Evolutionary conservation across 2,797 vertebrate species (phyloP), one percentile per base, ranked within the genome.

Genomic region (Chelonia mydas): DNA sequence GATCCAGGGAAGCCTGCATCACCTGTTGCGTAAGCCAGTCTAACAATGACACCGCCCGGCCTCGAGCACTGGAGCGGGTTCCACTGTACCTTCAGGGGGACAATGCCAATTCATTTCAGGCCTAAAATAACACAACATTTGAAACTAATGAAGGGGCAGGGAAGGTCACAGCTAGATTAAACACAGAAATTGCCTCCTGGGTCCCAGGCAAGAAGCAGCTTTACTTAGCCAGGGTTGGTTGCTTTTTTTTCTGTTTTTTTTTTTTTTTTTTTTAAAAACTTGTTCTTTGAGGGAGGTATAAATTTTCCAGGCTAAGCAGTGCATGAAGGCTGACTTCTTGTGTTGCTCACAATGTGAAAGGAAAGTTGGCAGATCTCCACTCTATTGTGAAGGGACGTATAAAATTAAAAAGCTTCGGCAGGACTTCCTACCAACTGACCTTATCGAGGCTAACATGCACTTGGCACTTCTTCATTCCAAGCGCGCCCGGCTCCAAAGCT

Each of bases 351-450:
- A 80, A 50, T 89, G 0, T 54, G 76, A 83, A 77, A 96, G 95
- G 90, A 94, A 97, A 97, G 89, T 90, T 98, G 98, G 97, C 97
- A 98, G 95, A 84, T 59, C 49, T 7, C 90, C 0, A 6, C 65
- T 31, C 96, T 53, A 98, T 98, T 98, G 97, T 98, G 95, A 92
- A 0, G 0, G 83, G 74, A 93, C 83, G 93, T 81, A 68, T 0
- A 87, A 86, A 96, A 94, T 90, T 65, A 93, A 91, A 92, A 93
- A 88, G 80, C 95, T 94, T 88, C 82, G 6, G 74, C 81, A 86
- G 57, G 2, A 1, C 92, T 97, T 97, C 97, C 97, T 96, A 94
- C 95, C 65, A 2, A 0, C 41, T 3, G 45, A 33, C 93, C 97
- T 98, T 97, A 97, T 97, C 93, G 5, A 89, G 93, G 87, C 49